phyloP scores from a whole-genome alignment of 2,888 invertebrate species.

The Ochropacha duplaris region DNA sequence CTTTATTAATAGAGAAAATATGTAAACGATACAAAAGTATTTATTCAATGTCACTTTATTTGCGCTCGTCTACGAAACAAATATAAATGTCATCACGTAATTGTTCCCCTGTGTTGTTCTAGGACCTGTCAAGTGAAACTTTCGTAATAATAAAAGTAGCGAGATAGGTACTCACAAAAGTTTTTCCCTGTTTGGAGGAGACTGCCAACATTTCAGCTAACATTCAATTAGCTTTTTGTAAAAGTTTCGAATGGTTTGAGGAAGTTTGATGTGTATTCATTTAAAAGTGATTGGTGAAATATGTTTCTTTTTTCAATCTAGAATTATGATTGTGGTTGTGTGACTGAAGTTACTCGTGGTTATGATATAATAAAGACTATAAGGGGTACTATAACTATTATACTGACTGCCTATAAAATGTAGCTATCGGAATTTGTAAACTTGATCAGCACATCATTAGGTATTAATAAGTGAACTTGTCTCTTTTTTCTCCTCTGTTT shows the following conservation, averaged over 20 bases:
- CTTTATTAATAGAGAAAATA: neutral
- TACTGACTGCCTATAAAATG: too few relatives aligned
- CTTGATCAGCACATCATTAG: too few relatives aligned
- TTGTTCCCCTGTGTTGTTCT: slow-evolving; percentile 43
- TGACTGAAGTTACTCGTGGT: too few relatives aligned
- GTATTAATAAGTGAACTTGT: too few relatives aligned
- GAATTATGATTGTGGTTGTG: too few relatives aligned
- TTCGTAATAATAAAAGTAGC: slow-evolving; percentile 64
- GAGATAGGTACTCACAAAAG: slow-evolving; percentile 38
- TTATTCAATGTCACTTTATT: slow-evolving; percentile 5
- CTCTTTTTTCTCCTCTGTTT: too few relatives aligned
- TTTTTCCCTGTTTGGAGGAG: slow-evolving; percentile 46
- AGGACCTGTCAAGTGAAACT: slow-evolving; percentile 51
- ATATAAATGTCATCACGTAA: slow-evolving; percentile 47
- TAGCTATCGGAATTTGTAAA: too few relatives aligned
- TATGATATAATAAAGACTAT: too few relatives aligned
- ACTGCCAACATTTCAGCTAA: slow-evolving; percentile 55
- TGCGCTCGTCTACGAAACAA: slow-evolving; percentile 20
- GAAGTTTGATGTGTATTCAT: neutral
- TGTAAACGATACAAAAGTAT: neutral
- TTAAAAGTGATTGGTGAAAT: neutral
- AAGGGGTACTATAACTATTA: too few relatives aligned
- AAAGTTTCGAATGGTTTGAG: slow-evolving; percentile 31
- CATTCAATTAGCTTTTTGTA: slow-evolving; percentile 62
- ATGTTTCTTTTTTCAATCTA: neutral